Conservation (phyloP, 2,888 invertebrate genomes). For the Dysmachus trigonus region DNA sequence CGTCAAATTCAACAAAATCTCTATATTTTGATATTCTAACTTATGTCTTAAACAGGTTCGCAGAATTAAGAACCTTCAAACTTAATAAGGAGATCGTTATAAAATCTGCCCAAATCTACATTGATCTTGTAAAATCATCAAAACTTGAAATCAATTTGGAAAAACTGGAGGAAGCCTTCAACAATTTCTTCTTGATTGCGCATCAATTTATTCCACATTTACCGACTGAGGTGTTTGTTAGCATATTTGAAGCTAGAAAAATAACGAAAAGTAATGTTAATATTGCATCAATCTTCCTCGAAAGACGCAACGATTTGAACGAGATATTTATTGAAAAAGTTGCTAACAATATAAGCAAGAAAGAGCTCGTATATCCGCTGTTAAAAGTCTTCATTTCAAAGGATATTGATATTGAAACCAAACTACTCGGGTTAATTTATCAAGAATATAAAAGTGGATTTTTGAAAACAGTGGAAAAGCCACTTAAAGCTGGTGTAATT, state of each 20-base stretch:
- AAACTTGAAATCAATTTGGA: constrained; percentile 66
- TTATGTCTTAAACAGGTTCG: constrained; percentile 66
- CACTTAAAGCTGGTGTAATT: constrained; percentile 74
- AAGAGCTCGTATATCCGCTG: constrained; percentile 73
- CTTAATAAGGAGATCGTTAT: constrained; percentile 60
- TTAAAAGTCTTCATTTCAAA: constrained; percentile 66
- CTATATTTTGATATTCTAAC: constrained; percentile 67
- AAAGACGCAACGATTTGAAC: constrained; percentile 57
- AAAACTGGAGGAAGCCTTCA: constrained; percentile 68
- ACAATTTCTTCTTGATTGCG: constrained; percentile 70
- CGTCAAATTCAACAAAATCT: constrained; percentile 57
- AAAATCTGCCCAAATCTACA: constrained; percentile 65
- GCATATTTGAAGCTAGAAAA: constrained; percentile 66
- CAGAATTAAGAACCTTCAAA: constrained; percentile 57
- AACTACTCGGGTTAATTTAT: constrained; percentile 68
- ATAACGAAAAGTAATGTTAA: constrained; percentile 69
- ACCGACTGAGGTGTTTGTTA: constrained; percentile 67
- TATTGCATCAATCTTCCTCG: constrained; percentile 69
- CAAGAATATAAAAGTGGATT: constrained; percentile 72
- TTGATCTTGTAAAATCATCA: constrained; percentile 63
- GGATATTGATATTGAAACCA: constrained; percentile 57
- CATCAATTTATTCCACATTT: constrained; percentile 69
- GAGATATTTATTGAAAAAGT: constrained; percentile 53
- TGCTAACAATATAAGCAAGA: constrained; percentile 67
- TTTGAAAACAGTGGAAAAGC: constrained; percentile 72